Evolutionary conservation across 2,113 vertebrate genomes (phyloP).

Genomic region (Gobius niger): DNA sequence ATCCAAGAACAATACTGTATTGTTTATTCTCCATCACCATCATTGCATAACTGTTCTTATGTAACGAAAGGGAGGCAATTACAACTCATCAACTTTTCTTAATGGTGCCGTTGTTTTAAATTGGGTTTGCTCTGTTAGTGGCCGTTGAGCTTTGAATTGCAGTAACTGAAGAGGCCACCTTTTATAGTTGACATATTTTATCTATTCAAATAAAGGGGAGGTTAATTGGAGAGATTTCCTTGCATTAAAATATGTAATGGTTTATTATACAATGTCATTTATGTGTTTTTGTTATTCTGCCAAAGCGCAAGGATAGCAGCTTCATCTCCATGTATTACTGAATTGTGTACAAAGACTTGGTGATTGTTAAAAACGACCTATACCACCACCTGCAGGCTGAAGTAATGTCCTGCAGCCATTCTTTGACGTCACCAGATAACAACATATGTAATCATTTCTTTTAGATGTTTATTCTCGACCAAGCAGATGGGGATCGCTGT

Average conservation of each 20-base stretch:
- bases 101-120: background rate
- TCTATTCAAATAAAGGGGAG: too few species aligned
- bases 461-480: conserved; percentile 94
- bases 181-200: background rate
- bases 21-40: too few species aligned
- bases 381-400: conserved; percentile 64
- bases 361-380: background rate
- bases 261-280: conserved; percentile 52
- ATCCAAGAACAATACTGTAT: too few species aligned
- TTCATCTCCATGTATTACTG: conserved; percentile 39
- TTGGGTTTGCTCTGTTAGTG: background rate
- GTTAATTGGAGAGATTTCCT: too few species aligned
- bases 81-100: conserved; percentile 11
- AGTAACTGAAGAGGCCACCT: too few species aligned
- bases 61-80: conserved; percentile 37
- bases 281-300: conserved; percentile 18
- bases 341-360: conserved; percentile 1
- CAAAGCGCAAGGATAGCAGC: conserved; percentile 34
- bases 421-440: background rate
- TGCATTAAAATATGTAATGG: too few species aligned
- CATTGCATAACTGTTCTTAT: conserved; percentile 82
- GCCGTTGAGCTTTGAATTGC: background rate
- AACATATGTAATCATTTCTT: background rate
- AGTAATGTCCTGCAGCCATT: background rate
- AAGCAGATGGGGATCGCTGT: conserved; percentile 84